phyloP scores from a whole-genome alignment of 2,888 invertebrate species.

The Drosophila nigricruria region DNA sequence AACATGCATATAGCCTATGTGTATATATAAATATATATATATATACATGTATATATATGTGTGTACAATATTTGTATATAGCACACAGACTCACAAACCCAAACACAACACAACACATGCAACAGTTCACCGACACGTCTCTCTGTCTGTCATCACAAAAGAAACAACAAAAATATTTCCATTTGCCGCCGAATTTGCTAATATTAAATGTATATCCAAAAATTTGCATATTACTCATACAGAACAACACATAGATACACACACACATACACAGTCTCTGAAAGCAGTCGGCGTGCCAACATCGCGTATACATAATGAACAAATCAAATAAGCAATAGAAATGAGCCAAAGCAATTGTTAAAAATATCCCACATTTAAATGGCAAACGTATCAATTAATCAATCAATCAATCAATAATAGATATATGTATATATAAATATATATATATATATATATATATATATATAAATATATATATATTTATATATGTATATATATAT shows the following conservation, averaged over 20 bases:
- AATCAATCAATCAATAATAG: slow-evolving; percentile 52
- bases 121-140: slow-evolving; percentile 71
- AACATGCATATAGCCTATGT: slow-evolving; percentile 36
- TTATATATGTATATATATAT: slow-evolving; percentile 18
- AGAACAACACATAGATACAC: slow-evolving; percentile 9
- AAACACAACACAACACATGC: slow-evolving; percentile 46
- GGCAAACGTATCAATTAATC: slow-evolving; percentile 56
- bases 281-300: slow-evolving; percentile 36
- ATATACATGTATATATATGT: slow-evolving; percentile 22
- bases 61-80: slow-evolving; percentile 28
- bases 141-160: slow-evolving; percentile 44
- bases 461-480: slow-evolving; percentile 13
- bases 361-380: slow-evolving; percentile 58
- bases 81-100: slow-evolving; percentile 26
- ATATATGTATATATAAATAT: slow-evolving; percentile 11
- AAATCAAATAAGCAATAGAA: slow-evolving; percentile 47
- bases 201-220: slow-evolving; percentile 46
- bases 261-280: slow-evolving; percentile 2
- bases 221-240: slow-evolving; percentile 54
- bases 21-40: slow-evolving; percentile 15
- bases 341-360: slow-evolving; percentile 62
- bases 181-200: slow-evolving; percentile 34
- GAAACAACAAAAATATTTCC: slow-evolving; percentile 19
- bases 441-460: slow-evolving; percentile 17
- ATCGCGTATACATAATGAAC: slow-evolving; percentile 53